These are phyloP conservation scores for Sebastes nivosus DNA, from an alignment of 2,797 vertebrate species.

Conservation along the genomic window DNA sequence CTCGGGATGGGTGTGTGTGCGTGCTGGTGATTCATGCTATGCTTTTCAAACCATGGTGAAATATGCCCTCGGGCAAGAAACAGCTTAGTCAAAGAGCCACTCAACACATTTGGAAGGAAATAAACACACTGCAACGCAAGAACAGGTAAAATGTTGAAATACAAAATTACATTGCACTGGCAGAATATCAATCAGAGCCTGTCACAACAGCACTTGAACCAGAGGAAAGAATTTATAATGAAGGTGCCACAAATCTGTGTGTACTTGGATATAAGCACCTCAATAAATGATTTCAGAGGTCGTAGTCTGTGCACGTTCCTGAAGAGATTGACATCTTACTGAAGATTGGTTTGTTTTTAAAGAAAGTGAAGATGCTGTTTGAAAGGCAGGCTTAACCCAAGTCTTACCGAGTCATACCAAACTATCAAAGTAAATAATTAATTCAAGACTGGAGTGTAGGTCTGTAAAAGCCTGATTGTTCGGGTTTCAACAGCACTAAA, in stretches of 20 bases:
- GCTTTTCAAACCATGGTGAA: constrained; percentile 64
- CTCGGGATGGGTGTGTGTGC: constrained; percentile 51
- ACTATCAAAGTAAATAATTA: neutral
- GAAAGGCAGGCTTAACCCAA: neutral
- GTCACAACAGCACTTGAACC: constrained; percentile 42
- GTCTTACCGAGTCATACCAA: neutral
- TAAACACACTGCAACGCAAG: constrained; percentile 32
- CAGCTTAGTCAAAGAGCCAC: constrained; percentile 62
- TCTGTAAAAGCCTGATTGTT: neutral
- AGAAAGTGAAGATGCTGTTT: constrained; percentile 38
- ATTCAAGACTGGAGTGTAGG: neutral
- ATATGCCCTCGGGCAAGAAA: constrained; percentile 60
- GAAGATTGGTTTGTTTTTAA: constrained; percentile 41
- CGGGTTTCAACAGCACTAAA: neutral
- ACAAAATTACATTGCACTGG: constrained; percentile 25
- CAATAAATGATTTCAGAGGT: constrained; percentile 16
- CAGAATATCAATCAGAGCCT: constrained; percentile 34
- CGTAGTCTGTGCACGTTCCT: constrained; percentile 1
- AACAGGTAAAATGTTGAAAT: constrained; percentile 53
- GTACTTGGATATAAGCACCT: neutral
- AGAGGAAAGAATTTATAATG: constrained; percentile 7
- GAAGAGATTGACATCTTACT: neutral
- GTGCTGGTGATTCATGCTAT: constrained; percentile 61
- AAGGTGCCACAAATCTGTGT: constrained; percentile 3
- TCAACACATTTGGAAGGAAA: constrained; percentile 52